Evolutionary conservation across 2,888 invertebrate genomes (phyloP).

Genomic region (Arrhopalites spinosus): DNA sequence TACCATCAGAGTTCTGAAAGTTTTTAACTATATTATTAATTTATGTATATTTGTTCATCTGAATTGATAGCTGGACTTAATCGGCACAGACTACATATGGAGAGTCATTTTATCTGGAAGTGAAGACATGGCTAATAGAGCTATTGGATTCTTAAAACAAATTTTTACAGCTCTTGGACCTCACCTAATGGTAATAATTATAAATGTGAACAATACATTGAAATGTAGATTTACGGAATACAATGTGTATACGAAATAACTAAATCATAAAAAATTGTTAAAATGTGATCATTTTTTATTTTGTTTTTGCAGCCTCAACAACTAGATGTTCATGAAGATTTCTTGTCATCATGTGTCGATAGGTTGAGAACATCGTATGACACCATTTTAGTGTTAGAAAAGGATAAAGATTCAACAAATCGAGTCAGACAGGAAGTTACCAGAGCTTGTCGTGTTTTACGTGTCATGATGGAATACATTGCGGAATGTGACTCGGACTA

Average conservation of each 20-base stretch:
- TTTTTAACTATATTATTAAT: too few species aligned
- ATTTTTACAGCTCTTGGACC: slow-evolving; percentile 93
- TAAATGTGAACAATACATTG: too few species aligned
- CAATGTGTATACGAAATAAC: too few species aligned
- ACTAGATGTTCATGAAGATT: slow-evolving; percentile 86
- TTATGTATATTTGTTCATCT: too few species aligned
- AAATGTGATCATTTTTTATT: too few species aligned
- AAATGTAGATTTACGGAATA: too few species aligned
- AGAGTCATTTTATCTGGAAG: slow-evolving; percentile 77
- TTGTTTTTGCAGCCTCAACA: too few species aligned
- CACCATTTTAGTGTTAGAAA: slow-evolving; percentile 70
- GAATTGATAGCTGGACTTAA: slow-evolving; percentile 68
- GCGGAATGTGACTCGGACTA: slow-evolving; percentile 91
- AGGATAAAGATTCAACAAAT: slow-evolving; percentile 63
- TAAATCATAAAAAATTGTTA: too few species aligned
- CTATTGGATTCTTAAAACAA: slow-evolving; percentile 88
- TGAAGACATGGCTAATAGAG: slow-evolving; percentile 90
- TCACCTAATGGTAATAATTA: slow-evolving; percentile 75
- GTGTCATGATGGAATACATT: slow-evolving; percentile 92
- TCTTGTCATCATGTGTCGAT: slow-evolving; percentile 89
- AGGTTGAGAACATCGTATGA: slow-evolving; percentile 84
- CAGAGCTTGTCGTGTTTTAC: slow-evolving; percentile 89
- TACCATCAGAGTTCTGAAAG: too few species aligned
- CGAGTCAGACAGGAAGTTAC: slow-evolving; percentile 72
- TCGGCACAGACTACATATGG: slow-evolving; percentile 96